Percentiles rank a stretch among this genome's conserved stretches.
These are phyloP conservation scores for Glossosoma conforme DNA, from an alignment of 1,140 invertebrate genomes.

Conservation along the genomic window DNA sequence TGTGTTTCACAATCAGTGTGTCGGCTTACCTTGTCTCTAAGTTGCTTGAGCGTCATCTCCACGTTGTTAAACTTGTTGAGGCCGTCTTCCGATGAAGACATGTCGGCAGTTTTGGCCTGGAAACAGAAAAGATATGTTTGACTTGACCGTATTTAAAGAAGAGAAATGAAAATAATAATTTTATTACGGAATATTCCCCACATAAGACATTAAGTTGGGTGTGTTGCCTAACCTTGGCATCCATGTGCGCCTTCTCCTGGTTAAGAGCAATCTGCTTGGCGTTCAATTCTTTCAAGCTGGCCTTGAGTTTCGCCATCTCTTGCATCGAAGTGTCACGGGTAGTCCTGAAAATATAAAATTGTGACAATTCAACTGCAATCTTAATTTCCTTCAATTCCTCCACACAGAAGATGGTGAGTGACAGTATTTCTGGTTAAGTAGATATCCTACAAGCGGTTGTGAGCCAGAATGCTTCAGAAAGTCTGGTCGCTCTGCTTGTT, in stretches of 20 bases:
- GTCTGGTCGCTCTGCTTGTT: too few relatives aligned
- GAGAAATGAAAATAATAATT: too few relatives aligned
- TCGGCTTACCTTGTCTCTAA: conserved; percentile 64
- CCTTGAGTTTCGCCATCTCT: conserved; percentile 85
- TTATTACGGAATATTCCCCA: too few relatives aligned
- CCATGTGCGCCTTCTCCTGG: conserved; percentile 78
- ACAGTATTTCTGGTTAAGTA: too few relatives aligned
- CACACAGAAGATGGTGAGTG: too few relatives aligned
- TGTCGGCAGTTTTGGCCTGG: conserved; percentile 50
- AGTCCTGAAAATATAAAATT: conserved; percentile 39
- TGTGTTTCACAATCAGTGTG: too few relatives aligned
- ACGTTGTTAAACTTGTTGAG: conserved; percentile 71
- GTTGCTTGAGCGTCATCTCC: conserved; percentile 79
- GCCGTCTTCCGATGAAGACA: conserved; percentile 59
- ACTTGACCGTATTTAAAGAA: too few relatives aligned
- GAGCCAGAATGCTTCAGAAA: too few relatives aligned
- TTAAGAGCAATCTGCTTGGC: conserved; percentile 71
- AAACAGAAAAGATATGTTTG: conserved; percentile 18
- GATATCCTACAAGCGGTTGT: too few relatives aligned
- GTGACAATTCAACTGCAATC: too few relatives aligned
- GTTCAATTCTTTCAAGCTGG: conserved; percentile 78
- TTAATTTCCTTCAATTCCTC: too few relatives aligned
- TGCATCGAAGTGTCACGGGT: conserved; percentile 85
- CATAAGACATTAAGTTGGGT: too few relatives aligned
- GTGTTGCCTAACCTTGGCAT: conserved; percentile 75